Evolutionary conservation across 2,888 invertebrate genomes (phyloP).

Genomic region (Pardosa pseudoannulata): DNA sequence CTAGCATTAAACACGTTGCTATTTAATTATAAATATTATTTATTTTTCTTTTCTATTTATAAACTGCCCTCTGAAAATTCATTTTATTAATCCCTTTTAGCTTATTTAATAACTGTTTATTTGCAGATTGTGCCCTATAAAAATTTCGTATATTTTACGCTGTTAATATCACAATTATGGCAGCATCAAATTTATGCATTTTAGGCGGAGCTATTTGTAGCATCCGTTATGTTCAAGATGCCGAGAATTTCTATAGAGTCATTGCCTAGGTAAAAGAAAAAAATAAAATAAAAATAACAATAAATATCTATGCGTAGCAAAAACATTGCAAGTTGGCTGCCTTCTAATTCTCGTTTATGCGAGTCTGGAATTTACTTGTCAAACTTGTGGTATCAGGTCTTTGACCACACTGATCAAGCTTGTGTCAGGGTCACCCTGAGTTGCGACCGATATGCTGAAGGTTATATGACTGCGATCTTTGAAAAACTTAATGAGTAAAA

Average conservation of each 20-base stretch:
- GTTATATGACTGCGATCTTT: background rate
- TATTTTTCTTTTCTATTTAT: too few species aligned
- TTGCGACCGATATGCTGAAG: background rate
- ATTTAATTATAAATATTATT: too few species aligned
- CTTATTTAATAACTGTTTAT: too few species aligned
- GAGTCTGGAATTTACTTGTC: background rate
- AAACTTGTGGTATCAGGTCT: conserved; percentile 5
- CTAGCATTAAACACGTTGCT: too few species aligned
- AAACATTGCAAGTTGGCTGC: background rate
- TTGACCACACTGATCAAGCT: background rate
- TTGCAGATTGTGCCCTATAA: too few species aligned
- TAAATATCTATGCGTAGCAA: background rate
- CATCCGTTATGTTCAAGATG: too few species aligned
- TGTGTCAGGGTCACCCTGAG: background rate
- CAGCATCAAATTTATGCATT: too few species aligned
- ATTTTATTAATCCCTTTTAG: too few species aligned
- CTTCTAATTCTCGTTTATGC: background rate
- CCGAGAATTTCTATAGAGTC: background rate
- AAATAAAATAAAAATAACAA: background rate
- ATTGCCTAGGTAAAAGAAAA: background rate
- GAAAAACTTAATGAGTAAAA: background rate
- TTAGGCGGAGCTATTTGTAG: too few species aligned
- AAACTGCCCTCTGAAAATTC: too few species aligned
- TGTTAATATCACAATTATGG: too few species aligned
- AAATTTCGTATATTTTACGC: too few species aligned